These are phyloP conservation scores for Eriosoma lanigerum DNA, from an alignment of 1,140 invertebrate genomes.

Conservation along the genomic window DNA sequence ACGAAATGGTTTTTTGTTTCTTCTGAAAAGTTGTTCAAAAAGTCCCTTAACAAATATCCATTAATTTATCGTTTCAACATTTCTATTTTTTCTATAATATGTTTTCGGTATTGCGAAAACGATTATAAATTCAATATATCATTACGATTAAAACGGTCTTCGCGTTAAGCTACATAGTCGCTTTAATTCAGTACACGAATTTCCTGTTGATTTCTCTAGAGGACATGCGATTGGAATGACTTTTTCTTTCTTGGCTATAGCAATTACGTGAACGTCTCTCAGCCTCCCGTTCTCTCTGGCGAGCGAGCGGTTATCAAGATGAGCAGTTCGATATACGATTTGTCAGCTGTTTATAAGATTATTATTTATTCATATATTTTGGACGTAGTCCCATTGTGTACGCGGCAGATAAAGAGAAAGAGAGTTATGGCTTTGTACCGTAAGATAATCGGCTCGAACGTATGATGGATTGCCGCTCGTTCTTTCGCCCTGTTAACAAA, in stretches of 20 bases:
- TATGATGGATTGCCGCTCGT: constrained; percentile 5
- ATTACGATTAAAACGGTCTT: no score
- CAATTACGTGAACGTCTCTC: neutral
- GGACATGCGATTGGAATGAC: neutral
- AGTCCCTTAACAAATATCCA: no score
- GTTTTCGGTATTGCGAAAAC: neutral
- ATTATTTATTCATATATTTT: constrained; percentile 29
- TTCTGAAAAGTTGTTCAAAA: no score
- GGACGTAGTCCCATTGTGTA: constrained; percentile 4
- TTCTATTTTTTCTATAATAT: neutral
- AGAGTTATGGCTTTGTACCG: constrained; percentile 6
- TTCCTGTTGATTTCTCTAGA: neutral
- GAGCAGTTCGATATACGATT: constrained; percentile 25
- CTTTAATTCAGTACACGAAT: constrained; percentile 14
- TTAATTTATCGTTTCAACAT: neutral
- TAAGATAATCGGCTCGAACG: constrained; percentile 3
- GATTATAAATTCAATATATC: neutral
- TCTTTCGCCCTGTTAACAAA: neutral
- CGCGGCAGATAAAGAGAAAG: neutral
- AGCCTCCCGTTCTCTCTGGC: no score
- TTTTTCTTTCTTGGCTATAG: neutral
- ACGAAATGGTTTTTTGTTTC: no score
- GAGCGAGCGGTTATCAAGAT: no score
- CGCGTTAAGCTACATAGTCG: neutral
- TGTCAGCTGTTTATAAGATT: constrained; percentile 20